A percentile compares a stretch with the other conserved stretches of the same genome.
Evolutionary conservation across 1,140 invertebrate species (phyloP).

Genomic region (Bradynema listronoti): DNA sequence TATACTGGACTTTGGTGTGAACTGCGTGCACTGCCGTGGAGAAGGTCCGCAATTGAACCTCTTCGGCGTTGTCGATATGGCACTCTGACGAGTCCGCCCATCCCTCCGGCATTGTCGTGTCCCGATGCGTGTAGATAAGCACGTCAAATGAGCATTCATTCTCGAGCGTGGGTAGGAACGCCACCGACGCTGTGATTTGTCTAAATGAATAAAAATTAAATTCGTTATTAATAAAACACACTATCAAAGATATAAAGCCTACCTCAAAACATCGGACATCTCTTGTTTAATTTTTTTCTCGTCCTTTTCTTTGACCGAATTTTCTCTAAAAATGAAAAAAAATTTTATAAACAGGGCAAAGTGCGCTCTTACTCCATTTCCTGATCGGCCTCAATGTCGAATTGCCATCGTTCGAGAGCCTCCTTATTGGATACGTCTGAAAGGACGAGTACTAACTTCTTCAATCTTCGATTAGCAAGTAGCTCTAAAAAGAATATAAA

Average conservation of each 20-base stretch:
- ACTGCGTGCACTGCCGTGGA: conserved; percentile 78
- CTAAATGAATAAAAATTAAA: conserved; percentile 61
- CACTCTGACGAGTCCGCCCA: conserved; percentile 84
- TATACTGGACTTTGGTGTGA: conserved; percentile 64
- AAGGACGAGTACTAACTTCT: conserved; percentile 81
- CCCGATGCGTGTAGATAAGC: conserved; percentile 67
- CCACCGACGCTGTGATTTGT: conserved; percentile 73
- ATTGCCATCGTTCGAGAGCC: conserved; percentile 91
- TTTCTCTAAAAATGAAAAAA: conserved; percentile 44
- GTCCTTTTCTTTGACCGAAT: conserved; percentile 62
- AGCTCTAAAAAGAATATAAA: conserved; percentile 66
- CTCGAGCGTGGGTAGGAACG: conserved; percentile 67
- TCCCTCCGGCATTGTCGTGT: conserved; percentile 74
- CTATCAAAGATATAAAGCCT: too few species aligned
- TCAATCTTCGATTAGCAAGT: conserved; percentile 74
- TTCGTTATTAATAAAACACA: neutral
- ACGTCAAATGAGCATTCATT: conserved; percentile 64
- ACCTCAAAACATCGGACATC: conserved; percentile 42
- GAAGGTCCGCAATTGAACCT: conserved; percentile 82
- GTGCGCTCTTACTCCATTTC: neutral
- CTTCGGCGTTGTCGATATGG: conserved; percentile 82
- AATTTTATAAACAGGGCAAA: conserved; percentile 2
- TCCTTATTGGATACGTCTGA: conserved; percentile 82
- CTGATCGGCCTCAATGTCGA: conserved; percentile 69
- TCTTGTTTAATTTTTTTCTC: conserved; percentile 62